Base-by-base conservation (phyloP, 2,797 vertebrate genomes). In the Sebastes cheni region DNA sequence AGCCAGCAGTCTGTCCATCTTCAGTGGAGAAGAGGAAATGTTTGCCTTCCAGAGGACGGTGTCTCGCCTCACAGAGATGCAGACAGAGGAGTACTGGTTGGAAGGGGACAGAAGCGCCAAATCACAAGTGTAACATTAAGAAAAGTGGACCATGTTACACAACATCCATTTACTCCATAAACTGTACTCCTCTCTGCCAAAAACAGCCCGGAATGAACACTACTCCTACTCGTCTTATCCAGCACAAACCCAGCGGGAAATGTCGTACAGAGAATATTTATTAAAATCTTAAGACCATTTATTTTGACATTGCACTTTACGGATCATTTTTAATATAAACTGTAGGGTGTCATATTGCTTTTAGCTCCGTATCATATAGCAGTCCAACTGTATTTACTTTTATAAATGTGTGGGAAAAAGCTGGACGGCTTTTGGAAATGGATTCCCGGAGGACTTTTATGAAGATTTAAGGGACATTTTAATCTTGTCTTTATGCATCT, bases 21-120 rank as follows among this genome's bases (percentile, higher is more conserved):
- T 99, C 90, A 99, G 97, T 0, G 98, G 98, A 22, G 97, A 98
- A 80, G 98, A 99, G 90, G 99, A 99, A 77, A 68, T 93, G 74
- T 99, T 99, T 83, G 98, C 98, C 60, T 99, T 98, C 93, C 97
- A 98, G 85, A 97, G 99, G 75, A 99, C 98, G 0, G 29, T 98
- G 36, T 99, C 99, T 25, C 97, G 98, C 1, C 98, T 99, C 66
- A 99, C 97, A 0, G 97, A 99, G 96, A 99, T 99, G 98, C 99
- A 99, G 86, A 97, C 97, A 0, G 97, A 98, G 36, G 96, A 98
- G 70, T 99, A 99, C 83, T 99, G 99, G 99, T 81, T 95, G 8
- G 96, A 97, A 78, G 98, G 98, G 5, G 98, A 98, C 91, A 94
- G 98, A 86, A 97, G 95, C 89, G 69, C 79, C 1, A 93, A 92